phyloP scores from a whole-genome alignment of 2,113 vertebrate species.

The Triplophysa rosa region DNA sequence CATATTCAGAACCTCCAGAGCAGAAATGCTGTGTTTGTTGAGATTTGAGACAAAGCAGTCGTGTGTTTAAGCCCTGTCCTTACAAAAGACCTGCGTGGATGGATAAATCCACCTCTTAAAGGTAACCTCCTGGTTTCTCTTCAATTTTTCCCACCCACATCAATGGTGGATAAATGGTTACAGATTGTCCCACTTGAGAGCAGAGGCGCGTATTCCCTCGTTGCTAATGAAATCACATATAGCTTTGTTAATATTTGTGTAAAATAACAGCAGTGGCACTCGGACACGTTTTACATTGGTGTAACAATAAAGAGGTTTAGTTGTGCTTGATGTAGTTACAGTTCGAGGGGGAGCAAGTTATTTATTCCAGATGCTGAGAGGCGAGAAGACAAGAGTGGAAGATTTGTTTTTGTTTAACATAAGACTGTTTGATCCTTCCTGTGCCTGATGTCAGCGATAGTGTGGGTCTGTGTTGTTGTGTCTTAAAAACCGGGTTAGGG shows the following conservation, averaged over 20 bases:
- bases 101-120: conserved; percentile 60
- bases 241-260: neutral
- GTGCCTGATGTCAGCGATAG: conserved; percentile 14
- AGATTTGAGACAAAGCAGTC: conserved; percentile 57
- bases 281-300: conserved; percentile 11
- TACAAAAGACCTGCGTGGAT: conserved; percentile 32
- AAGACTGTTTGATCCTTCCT: conserved; percentile 47
- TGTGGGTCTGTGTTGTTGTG: neutral
- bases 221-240: conserved; percentile 1
- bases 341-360: conserved; percentile 12
- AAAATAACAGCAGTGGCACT: conserved; percentile 16
- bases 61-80: conserved; percentile 24
- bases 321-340: neutral
- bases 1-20: conserved; percentile 44
- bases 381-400: conserved; percentile 33
- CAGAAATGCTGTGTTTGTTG: conserved; percentile 54
- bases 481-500: neutral
- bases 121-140: too few species aligned
- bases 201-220: neutral
- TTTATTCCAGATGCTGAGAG: conserved; percentile 50
- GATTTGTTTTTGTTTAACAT: conserved; percentile 50
- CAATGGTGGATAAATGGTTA: conserved; percentile 37
- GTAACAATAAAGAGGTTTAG: neutral
- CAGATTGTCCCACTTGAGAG: conserved; percentile 24
- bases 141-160: conserved; percentile 22